Base-by-base conservation (phyloP, 2,113 vertebrate species). In the Caranx melampygus region DNA sequence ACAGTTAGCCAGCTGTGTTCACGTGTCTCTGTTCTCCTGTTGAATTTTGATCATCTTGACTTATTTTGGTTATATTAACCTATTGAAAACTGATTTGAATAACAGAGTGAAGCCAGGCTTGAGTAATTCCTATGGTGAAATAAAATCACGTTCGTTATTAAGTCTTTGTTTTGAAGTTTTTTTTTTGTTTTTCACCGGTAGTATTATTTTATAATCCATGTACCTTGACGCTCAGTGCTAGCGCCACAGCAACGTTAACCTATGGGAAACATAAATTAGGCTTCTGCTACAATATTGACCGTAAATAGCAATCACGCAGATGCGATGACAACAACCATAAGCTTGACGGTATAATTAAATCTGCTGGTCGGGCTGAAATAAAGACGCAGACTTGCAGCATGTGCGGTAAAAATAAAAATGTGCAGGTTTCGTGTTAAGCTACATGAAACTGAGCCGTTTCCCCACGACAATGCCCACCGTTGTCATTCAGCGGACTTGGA, bases 401-500 rank as follows among this genome's bases (percentile, higher is more conserved):
- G 37, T 9, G 6, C 49, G 8, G 26, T 10, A 5, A 44, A 66
- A 78, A 10, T 20, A 6, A 5, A 42, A 66, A 79, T 33, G 49
- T 45, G 6, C 58, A 84, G 75, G 85, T 88, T 88, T 87, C 44
- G 26, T 44, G 76, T 67, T 67, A 5, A 51, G 75, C 79, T 75
- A 1, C 71, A 52, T 72, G 82, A 88, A 80, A 79, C 15, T 14
- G 63, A 83, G 78, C 68, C 75, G 57, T 72, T 81, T 80, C 58
- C 57, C 54, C 72, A 69, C 75, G n/a, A 90, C 87, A 79, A 92
- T 83, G 82, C 72, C 79, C 10, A 20, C 74, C 85, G 86, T 88
- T 92, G 91, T 92, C 90, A 89, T 83, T 83, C 86, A 21, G 52
- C 34, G 4, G 55, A 73, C 69, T 40, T 6, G 59, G 6, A 85